Percentiles rank a stretch among this genome's conserved stretches.
Evolutionary conservation across 2,797 vertebrate species (phyloP).

Genomic region (Spondyliosoma cantharus): DNA sequence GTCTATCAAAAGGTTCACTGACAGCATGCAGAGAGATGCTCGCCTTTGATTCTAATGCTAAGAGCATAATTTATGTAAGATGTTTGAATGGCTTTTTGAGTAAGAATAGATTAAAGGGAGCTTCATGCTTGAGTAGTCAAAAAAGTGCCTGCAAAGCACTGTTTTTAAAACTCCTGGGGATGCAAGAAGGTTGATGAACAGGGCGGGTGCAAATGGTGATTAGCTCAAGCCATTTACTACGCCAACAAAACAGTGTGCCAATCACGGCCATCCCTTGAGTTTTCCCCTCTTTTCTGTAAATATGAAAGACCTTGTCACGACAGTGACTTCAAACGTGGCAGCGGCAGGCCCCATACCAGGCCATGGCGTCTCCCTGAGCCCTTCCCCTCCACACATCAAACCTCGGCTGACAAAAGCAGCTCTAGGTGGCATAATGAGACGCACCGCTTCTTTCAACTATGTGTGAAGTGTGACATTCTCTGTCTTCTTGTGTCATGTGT

Average conservation of each 20-base stretch:
- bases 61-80: conserved; percentile 89
- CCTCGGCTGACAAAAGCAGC: conserved; percentile 80
- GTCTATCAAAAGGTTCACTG: conserved; percentile 83
- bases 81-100: conserved; percentile 86
- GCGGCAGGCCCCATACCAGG: conserved; percentile 78
- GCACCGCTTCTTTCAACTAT: conserved; percentile 75
- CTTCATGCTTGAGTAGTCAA: conserved; percentile 77
- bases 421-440: conserved; percentile 85
- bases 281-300: conserved; percentile 78
- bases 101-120: conserved; percentile 86
- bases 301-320: conserved; percentile 83
- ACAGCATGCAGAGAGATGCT: conserved; percentile 73
- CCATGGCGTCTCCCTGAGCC: conserved; percentile 70
- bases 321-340: conserved; percentile 81
- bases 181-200: conserved; percentile 74
- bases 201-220: conserved; percentile 72
- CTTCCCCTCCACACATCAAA: conserved; percentile 80
- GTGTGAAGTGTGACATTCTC: conserved; percentile 78
- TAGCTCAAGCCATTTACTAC: conserved; percentile 74
- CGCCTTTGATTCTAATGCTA: conserved; percentile 87
- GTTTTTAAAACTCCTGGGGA: conserved; percentile 79
- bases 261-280: conserved; percentile 77
- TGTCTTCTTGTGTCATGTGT: conserved; percentile 72
- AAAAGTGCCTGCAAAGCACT: conserved; percentile 78
- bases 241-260: conserved; percentile 81